These are phyloP conservation scores for Lycia hirtaria DNA, from an alignment of 2,888 invertebrate genomes.

Conservation along the genomic window DNA sequence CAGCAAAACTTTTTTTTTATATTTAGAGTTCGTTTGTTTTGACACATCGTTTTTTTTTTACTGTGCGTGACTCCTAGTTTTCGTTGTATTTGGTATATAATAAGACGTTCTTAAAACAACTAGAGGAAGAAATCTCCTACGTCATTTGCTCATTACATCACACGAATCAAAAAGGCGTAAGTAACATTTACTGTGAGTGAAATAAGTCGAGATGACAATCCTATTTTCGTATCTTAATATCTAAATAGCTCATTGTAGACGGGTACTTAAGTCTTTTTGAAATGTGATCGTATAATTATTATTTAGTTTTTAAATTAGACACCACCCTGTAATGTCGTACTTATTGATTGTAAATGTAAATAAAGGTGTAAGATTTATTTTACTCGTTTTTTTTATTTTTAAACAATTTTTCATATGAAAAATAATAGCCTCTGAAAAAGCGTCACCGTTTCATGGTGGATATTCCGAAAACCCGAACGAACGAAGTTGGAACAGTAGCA, in stretches of 20 bases:
- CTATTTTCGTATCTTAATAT: background rate
- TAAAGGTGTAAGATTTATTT: constrained; percentile 74
- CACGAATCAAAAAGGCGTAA: constrained; percentile 4
- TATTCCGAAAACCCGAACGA: no score
- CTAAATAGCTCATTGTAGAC: background rate
- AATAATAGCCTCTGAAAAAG: background rate
- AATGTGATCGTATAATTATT: constrained; percentile 53
- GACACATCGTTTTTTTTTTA: no score
- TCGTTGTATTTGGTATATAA: no score
- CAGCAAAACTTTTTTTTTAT: no score
- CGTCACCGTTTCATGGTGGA: no score
- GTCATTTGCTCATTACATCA: constrained; percentile 6
- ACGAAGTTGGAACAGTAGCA: no score
- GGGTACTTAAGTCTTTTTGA: constrained; percentile 29
- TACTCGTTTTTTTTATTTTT: constrained; percentile 47
- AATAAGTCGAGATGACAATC: no score
- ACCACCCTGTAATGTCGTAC: constrained; percentile 44
- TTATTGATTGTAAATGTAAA: constrained; percentile 69
- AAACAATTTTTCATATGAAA: background rate
- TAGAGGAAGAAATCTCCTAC: constrained; percentile 6
- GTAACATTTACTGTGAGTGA: background rate
- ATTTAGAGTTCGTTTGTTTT: no score
- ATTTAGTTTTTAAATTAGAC: constrained; percentile 46
- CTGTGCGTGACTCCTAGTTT: no score
- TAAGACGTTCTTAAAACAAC: no score